Evolutionary conservation across 2,888 invertebrate genomes (phyloP), one percentile per base, ranked within the genome.

Genomic region (Mechanitis messenoides): DNA sequence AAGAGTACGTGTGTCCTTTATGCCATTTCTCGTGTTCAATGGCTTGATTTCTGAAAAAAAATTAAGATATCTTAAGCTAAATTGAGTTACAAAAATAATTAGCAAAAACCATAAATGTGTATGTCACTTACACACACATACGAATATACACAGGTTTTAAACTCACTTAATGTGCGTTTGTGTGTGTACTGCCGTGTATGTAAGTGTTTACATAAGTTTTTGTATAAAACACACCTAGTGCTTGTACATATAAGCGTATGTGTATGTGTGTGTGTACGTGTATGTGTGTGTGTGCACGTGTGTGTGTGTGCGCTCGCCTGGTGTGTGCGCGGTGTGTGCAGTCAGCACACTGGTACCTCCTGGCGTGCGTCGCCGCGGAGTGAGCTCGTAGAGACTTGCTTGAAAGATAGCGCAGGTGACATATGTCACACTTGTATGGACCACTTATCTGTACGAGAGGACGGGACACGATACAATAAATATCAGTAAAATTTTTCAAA

Each of bases 11-110:
- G 35, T 77, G 74, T 0, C 87, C 87, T 4, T 75, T 75, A 60
- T 88, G 87, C 87, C 87, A 86, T 50, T 74, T 79, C 59, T 86
- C 86, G 63, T 88, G 87, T 12, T 84, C 81, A 4, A 78, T 72
- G 0, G 87, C 87, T 65, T 87, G 88, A 35, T 82, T 80, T 0
- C 87, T 87, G 72, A 12, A 72, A 71, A 61, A n/a, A 58, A 62
- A 60, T 42, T 47, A 12, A 46, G 11, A 31, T 31, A 11, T 31
- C 9, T 35, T 20, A 20, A 20, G 20, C 20, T 20, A 20, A 20
- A 20, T 20, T 20, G 20, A 20, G 20, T 20, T 20, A 20, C 20
- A 20, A 20, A 20, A 20, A 20, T 20, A 20, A 20, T 20, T 20
- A 20, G 20, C 50, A 45, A 6, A 38, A 31, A 33, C 28, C 3